A percentile compares a stretch with the other conserved stretches of the same genome.
Evolutionary conservation across 2,888 invertebrate genomes (phyloP).

Genomic region (Caenorhabditis macrosperma): DNA sequence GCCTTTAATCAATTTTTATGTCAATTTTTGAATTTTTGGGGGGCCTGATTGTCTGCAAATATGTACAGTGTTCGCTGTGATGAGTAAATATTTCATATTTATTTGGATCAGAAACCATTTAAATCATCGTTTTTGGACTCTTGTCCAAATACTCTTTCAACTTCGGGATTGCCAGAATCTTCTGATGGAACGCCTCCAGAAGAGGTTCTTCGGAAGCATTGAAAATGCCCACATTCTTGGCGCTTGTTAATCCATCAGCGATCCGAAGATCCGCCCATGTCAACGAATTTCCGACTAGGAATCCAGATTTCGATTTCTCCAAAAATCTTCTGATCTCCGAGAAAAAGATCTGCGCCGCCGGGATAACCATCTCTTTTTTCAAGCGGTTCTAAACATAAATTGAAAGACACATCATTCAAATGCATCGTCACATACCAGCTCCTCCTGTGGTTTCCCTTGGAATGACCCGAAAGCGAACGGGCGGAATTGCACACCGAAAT

Average conservation of each 20-base stretch:
- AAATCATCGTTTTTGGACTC: conserved; percentile 12
- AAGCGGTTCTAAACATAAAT: conserved; percentile 14
- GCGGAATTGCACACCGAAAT: conserved; percentile 18
- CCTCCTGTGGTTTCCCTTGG: conserved; percentile 7
- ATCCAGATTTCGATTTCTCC: conserved; percentile 34
- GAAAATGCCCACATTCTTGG: conserved; percentile 6
- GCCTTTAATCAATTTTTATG: not conserved
- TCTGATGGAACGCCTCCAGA: conserved; percentile 16
- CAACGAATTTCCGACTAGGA: conserved; percentile 25
- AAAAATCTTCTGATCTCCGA: conserved; percentile 9
- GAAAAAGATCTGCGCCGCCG: conserved; percentile 12
- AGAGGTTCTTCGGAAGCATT: not conserved
- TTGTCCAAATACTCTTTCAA: conserved; percentile 31
- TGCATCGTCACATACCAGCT: not conserved
- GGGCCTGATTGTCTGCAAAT: conserved; percentile 50
- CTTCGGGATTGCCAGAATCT: conserved; percentile 21
- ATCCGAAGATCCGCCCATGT: conserved; percentile 46
- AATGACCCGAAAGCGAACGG: not conserved
- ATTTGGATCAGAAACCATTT: not conserved
- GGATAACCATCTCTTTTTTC: conserved; percentile 14
- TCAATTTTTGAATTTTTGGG: not conserved
- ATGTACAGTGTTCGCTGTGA: not conserved
- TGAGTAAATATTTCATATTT: too few relatives aligned
- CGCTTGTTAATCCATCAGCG: conserved; percentile 29
- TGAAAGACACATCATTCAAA: not conserved